Evolutionary conservation across 1,140 invertebrate genomes (phyloP).

Genomic region (Hyposmocoma kahamanoa): DNA sequence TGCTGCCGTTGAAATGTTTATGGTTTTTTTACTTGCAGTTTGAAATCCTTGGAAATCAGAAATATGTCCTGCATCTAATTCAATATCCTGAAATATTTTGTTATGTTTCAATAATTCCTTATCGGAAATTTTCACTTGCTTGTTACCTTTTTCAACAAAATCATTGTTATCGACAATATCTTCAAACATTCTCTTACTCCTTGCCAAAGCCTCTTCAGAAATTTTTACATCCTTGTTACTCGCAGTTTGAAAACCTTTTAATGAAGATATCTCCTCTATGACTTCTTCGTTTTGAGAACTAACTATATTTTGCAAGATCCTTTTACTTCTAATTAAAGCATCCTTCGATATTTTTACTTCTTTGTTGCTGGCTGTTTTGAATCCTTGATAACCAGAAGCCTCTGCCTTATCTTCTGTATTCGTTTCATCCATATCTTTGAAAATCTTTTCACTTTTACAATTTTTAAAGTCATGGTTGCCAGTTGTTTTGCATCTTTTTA

Average conservation of each 20-base stretch:
- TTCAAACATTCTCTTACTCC: slow-evolving; percentile 8
- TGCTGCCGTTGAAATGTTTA: too few species aligned
- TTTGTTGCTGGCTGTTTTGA: slow-evolving; percentile 16
- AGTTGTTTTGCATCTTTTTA: too few species aligned
- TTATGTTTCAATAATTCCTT: too few species aligned
- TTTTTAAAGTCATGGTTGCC: too few species aligned
- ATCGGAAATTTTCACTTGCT: background rate
- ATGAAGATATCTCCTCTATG: background rate
- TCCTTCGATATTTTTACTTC: slow-evolving; percentile 16
- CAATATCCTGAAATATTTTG: slow-evolving; percentile 23
- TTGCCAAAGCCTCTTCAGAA: slow-evolving; percentile 29
- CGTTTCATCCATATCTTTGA: slow-evolving; percentile 19
- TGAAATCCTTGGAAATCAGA: too few species aligned
- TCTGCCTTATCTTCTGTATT: background rate
- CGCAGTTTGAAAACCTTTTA: slow-evolving; percentile 29
- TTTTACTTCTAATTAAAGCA: slow-evolving; percentile 12
- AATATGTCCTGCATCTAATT: too few species aligned
- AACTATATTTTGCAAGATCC: slow-evolving; percentile 11
- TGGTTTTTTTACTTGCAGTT: too few species aligned
- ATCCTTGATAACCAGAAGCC: background rate
- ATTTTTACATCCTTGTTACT: slow-evolving; percentile 27
- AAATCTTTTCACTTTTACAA: slow-evolving; percentile 28
- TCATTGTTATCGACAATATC: background rate
- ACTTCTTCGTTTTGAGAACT: background rate
- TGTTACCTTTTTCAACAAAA: background rate